Base-by-base conservation (phyloP, 2,888 invertebrate genomes). In the Lochmaea crataegi region DNA sequence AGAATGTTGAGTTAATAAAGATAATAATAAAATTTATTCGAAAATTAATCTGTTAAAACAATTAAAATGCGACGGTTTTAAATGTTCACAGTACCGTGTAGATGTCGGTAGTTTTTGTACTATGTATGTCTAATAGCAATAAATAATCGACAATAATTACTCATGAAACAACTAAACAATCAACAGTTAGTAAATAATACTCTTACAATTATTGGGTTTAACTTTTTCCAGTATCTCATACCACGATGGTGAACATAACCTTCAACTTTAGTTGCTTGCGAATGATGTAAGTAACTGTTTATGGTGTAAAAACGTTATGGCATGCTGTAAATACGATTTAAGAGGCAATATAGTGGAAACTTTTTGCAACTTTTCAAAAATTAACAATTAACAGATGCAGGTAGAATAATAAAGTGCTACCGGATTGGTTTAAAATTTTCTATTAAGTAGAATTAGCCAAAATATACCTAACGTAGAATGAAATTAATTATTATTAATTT, bases 161-260 rank as follows among this genome's bases (percentile, higher is more conserved):
- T n/a, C 48, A 48, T n/a, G 48, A 5, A n/a, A 48, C n/a, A 48
- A 16, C n/a, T 48, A 6, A 48, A n/a, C 48, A 48, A 48, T 48
- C n/a, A 48, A 48, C 48, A 48, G 48, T 48, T n/a, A 48, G 48
- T 48, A 48, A 48, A 53, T 53, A 10, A 53, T 53, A 53, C n/a
- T 53, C 18, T 4, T 7, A 53, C 53, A 53, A 53, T 18, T 53
- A 53, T 53, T 53, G 53, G 11, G 10, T 16, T 53, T 18, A 53
- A 53, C 53, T 53, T 53, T 53, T 53, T 53, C 10, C 18, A 53
- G 18, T 53, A 16, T 9, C n/a, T 16, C 18, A 53, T 53, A 53
- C 18, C 53, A 53, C 9, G 14, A 51, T 51, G 51, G 53, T 2
- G 53, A 53, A 53, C 18, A 53, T 53, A 53, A 53, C 53, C 53